These are phyloP conservation scores for Chesias legatella DNA, from an alignment of 2,888 invertebrate genomes.

Conservation along the genomic window DNA sequence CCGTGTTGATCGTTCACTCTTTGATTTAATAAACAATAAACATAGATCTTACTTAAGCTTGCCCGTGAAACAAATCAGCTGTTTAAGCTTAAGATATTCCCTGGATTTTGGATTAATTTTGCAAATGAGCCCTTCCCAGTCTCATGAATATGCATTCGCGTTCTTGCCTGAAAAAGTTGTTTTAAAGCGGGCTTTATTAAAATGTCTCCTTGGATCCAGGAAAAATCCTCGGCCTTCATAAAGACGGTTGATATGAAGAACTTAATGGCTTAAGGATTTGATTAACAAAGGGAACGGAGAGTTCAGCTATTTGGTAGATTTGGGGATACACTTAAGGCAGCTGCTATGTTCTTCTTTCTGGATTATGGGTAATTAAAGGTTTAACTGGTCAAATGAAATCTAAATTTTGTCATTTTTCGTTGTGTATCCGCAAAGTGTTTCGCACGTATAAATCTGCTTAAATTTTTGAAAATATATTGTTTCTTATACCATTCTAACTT, in stretches of 20 bases:
- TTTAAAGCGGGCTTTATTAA: slow-evolving; percentile 28
- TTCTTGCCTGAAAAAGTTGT: slow-evolving; percentile 27
- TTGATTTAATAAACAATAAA: too few species aligned
- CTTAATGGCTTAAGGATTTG: slow-evolving; percentile 15
- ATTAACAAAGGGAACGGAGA: slow-evolving; percentile 10
- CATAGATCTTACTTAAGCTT: too few species aligned
- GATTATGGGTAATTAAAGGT: too few species aligned
- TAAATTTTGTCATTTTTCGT: too few species aligned
- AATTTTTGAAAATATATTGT: too few species aligned
- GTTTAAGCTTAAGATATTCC: slow-evolving; percentile 35
- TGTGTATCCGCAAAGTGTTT: too few species aligned
- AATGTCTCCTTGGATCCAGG: slow-evolving; percentile 19
- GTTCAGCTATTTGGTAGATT: not conserved
- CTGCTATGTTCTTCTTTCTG: too few species aligned
- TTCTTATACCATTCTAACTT: too few species aligned
- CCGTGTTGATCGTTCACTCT: too few species aligned
- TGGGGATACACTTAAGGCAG: too few species aligned
- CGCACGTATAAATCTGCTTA: too few species aligned
- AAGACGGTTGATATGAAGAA: slow-evolving; percentile 16
- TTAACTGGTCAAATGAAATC: too few species aligned
- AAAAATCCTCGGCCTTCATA: slow-evolving; percentile 13
- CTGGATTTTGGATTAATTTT: slow-evolving; percentile 46
- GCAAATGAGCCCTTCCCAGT: slow-evolving; percentile 43
- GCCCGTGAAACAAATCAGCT: slow-evolving; percentile 33
- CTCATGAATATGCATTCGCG: slow-evolving; percentile 49